Base-by-base conservation (phyloP, 2,797 vertebrate genomes). In the Cyclopterus lumpus region DNA sequence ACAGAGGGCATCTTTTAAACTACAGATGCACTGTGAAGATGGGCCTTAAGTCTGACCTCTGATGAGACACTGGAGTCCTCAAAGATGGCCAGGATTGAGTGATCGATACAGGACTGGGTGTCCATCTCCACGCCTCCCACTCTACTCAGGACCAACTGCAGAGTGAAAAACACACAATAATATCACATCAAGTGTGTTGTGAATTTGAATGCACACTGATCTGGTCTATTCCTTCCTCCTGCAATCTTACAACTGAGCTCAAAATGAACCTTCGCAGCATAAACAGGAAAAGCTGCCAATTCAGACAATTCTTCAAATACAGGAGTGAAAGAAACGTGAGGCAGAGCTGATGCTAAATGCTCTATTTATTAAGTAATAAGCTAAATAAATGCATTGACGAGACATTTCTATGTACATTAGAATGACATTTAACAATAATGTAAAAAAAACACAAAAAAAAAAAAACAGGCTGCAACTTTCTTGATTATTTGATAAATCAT, bases 71-170 rank as follows among this genome's bases (percentile, higher is more conserved):
- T 71, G 14, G 96, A 90, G 80, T 98, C 97, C 76, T 98, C 97
- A 26, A 99, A 97, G 82, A 99, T 95, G 67, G 97, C 97, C 79
- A 99, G 92, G 75, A 99, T 96, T 11, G 97, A 97, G 28, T 95
- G 96, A 88, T 99, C 98, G 0, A 98, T 85, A 75, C 95, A 96
- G 75, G 94, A 92, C 44, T 96, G 94, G 73, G 96, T 85, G 5
- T 95, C 95, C 85, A 95, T 78, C 34, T 85, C 86, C 80, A 94
- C 91, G 4, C 71, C 86, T 32, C 89, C 82, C 40, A 85, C 58
- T 26, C 75, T 91, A 78, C 69, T 85, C 70, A 94, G 90, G 38
- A 83, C 80, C 67, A 88, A 84, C 96, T 96, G 82, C 53, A 81
- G n/a, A 64, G 11, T 86, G 34, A 81, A 3, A 82, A 7, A 42